These are phyloP conservation scores for Petrocephalus zakoni DNA, from an alignment of 2,113 vertebrate genomes.

Conservation along the genomic window DNA sequence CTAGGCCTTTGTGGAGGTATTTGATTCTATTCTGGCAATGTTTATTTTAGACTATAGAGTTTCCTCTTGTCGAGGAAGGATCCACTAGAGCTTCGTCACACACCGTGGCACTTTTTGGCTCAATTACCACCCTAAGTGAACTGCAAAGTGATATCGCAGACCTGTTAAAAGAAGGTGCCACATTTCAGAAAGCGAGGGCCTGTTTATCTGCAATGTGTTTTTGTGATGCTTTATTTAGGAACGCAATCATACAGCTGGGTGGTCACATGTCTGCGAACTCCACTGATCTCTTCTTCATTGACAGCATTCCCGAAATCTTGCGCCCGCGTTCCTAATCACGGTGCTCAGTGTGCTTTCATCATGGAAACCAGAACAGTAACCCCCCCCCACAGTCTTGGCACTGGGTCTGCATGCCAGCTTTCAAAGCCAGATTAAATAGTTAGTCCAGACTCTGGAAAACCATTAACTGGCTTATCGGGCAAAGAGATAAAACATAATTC, in stretches of 20 bases:
- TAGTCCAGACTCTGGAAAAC: background rate
- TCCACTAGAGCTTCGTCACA: background rate
- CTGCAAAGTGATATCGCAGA: background rate
- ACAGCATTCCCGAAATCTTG: background rate
- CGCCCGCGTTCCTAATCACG: background rate
- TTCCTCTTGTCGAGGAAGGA: background rate
- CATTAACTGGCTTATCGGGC: background rate
- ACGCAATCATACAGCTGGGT: background rate
- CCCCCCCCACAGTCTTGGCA: background rate
- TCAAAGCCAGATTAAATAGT: background rate
- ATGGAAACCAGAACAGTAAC: background rate
- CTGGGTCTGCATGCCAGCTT: background rate
- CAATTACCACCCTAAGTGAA: background rate
- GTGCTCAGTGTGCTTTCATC: background rate
- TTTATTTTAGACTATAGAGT: background rate
- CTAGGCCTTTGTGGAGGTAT: background rate
- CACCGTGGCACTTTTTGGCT: background rate
- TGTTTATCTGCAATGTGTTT: background rate
- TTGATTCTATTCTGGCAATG: background rate
- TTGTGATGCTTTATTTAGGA: background rate
- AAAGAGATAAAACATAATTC: background rate
- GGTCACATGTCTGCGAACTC: background rate
- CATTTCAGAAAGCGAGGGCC: background rate
- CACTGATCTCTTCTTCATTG: background rate
- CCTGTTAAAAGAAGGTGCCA: background rate